These are phyloP conservation scores for Neodiprion lecontei DNA, from an alignment of 1,140 invertebrate genomes.

Conservation along the genomic window DNA sequence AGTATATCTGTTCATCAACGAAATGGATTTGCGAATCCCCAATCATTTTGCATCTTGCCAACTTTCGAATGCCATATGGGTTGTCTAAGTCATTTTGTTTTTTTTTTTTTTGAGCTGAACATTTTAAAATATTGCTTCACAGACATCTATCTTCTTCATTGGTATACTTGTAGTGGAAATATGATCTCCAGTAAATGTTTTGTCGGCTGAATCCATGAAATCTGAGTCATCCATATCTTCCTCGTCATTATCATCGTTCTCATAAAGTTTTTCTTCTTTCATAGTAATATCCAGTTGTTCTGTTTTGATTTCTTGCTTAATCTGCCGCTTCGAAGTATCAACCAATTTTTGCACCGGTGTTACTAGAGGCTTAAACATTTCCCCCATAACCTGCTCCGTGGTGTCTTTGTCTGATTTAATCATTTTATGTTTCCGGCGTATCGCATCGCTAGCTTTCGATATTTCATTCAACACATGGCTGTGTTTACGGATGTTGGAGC, in stretches of 20 bases:
- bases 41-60: constrained; percentile 7
- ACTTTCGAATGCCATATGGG: constrained; percentile 10
- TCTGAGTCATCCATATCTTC: too few species aligned
- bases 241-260: background rate
- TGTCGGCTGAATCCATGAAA: background rate
- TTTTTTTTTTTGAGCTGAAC: background rate
- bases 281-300: background rate
- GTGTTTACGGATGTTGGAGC: background rate
- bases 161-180: background rate
- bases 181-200: background rate
- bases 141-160: background rate
- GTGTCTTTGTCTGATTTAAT: background rate
- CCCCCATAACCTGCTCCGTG: background rate
- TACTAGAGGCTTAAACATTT: background rate
- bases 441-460: background rate
- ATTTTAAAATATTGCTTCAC: background rate
- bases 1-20: background rate
- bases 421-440: background rate
- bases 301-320: constrained; percentile 12
- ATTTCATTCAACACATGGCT: background rate
- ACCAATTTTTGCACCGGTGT: constrained; percentile 10
- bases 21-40: constrained; percentile 13
- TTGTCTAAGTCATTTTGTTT: background rate
- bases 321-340: background rate
- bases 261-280: background rate